Conservation (phyloP, 30 jellyfish, hydroid and myxozoan species). For the Clytia hemisphaerica region DNA sequence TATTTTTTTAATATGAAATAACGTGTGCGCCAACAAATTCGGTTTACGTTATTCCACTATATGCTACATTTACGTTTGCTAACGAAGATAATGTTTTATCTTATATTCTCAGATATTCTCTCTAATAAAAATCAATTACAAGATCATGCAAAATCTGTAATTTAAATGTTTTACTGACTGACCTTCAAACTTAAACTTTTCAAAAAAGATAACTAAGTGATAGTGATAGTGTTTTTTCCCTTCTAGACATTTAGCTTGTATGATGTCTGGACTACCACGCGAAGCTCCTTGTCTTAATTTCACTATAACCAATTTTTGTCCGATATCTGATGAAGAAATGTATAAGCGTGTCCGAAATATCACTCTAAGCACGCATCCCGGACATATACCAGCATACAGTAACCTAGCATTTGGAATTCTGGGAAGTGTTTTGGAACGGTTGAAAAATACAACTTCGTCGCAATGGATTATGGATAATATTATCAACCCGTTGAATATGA, state of each 20-base stretch:
- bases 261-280: slow-evolving; percentile 78
- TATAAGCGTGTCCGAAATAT: slow-evolving; percentile 37
- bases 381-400: slow-evolving; percentile 55
- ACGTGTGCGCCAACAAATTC: no score
- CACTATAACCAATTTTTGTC: slow-evolving; percentile 50
- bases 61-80: no score
- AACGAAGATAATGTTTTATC: no score
- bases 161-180: no score
- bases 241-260: slow-evolving; percentile 66
- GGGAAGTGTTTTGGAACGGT: slow-evolving; percentile 59
- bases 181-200: no score
- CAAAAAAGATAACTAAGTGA: not conserved
- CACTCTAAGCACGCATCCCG: slow-evolving; percentile 39
- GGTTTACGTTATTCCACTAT: no score
- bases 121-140: no score
- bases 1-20: no score
- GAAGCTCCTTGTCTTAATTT: slow-evolving; percentile 88
- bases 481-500: slow-evolving; percentile 52
- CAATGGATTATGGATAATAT: slow-evolving; percentile 42
- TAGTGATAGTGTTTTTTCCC: not conserved
- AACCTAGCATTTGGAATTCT: slow-evolving; percentile 71
- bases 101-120: no score
- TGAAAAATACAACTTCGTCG: slow-evolving; percentile 34
- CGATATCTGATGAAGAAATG: slow-evolving; percentile 52
- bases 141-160: no score